These are phyloP conservation scores for Coregonus ussuriensis DNA, from an alignment of 2,797 vertebrate species.

Conservation along the genomic window DNA sequence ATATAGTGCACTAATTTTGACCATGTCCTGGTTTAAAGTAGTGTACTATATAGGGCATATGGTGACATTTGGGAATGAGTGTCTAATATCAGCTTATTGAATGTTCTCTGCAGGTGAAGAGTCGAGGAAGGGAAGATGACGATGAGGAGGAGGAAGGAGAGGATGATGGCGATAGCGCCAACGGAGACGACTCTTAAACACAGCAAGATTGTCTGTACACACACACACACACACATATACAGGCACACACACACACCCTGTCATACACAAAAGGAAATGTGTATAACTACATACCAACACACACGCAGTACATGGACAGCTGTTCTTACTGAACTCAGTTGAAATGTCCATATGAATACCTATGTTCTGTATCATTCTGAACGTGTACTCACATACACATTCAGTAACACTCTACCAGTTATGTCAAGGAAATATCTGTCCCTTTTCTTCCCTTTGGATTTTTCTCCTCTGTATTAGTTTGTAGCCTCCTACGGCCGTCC, in stretches of 20 bases:
- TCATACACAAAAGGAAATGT: constrained; percentile 28
- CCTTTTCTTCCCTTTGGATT: background rate
- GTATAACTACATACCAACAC: constrained; percentile 21
- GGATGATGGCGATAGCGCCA: constrained; percentile 85
- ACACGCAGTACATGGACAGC: background rate
- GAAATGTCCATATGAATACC: too few relatives aligned
- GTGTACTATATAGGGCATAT: too few relatives aligned
- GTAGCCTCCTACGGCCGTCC: background rate
- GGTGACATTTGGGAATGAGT: too few relatives aligned
- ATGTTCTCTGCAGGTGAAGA: constrained; percentile 62
- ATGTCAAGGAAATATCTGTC: constrained; percentile 7
- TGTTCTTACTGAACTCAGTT: constrained; percentile 1
- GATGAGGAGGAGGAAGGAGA: constrained; percentile 86
- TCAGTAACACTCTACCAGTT: background rate
- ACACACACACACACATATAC: constrained; percentile 15
- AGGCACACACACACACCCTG: background rate
- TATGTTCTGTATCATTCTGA: constrained; percentile 33
- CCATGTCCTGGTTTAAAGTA: too few relatives aligned
- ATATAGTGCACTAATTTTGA: too few relatives aligned
- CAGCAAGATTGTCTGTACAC: constrained; percentile 76
- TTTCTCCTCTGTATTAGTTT: background rate
- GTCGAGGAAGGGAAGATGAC: constrained; percentile 58
- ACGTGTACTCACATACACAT: constrained; percentile 11
- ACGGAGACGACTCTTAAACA: constrained; percentile 82
- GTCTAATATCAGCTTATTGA: background rate